Conservation (phyloP, 2,113 vertebrate genomes). For the Chaenocephalus aceratus region DNA sequence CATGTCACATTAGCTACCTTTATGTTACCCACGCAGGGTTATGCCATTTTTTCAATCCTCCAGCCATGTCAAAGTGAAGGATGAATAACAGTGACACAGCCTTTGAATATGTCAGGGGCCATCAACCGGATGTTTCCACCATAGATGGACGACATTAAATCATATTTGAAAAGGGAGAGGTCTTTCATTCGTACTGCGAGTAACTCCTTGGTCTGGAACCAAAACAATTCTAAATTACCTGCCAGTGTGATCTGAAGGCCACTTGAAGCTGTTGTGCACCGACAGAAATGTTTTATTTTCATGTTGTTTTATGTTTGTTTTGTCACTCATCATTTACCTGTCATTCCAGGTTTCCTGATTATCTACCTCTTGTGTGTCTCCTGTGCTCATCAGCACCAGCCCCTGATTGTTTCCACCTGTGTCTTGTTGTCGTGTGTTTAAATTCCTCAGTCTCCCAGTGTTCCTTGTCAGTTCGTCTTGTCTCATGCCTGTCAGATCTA, state of each 20-base stretch:
- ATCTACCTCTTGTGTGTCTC: too few relatives aligned
- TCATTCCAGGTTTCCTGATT: too few relatives aligned
- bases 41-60: slow-evolving; percentile 10
- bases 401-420: too few relatives aligned
- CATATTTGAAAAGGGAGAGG: slow-evolving; percentile 6
- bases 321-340: too few relatives aligned
- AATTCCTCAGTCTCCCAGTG: too few relatives aligned
- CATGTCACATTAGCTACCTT: slow-evolving; percentile 59
- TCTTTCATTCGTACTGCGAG: not conserved
- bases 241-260: slow-evolving; percentile 28
- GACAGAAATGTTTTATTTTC: too few relatives aligned
- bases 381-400: too few relatives aligned
- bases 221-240: not conserved
- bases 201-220: not conserved
- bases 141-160: slow-evolving; percentile 2
- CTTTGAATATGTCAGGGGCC: slow-evolving; percentile 55
- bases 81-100: slow-evolving; percentile 57
- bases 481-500: too few relatives aligned
- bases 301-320: too few relatives aligned
- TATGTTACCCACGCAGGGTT: slow-evolving; percentile 24
- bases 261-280: too few relatives aligned
- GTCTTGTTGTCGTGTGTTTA: too few relatives aligned
- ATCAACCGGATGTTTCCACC: slow-evolving; percentile 35
- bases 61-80: slow-evolving; percentile 52
- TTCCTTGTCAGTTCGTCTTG: too few relatives aligned